These are phyloP conservation scores for Gila robusta DNA, from an alignment of 2,797 vertebrate genomes.

Conservation along the genomic window DNA sequence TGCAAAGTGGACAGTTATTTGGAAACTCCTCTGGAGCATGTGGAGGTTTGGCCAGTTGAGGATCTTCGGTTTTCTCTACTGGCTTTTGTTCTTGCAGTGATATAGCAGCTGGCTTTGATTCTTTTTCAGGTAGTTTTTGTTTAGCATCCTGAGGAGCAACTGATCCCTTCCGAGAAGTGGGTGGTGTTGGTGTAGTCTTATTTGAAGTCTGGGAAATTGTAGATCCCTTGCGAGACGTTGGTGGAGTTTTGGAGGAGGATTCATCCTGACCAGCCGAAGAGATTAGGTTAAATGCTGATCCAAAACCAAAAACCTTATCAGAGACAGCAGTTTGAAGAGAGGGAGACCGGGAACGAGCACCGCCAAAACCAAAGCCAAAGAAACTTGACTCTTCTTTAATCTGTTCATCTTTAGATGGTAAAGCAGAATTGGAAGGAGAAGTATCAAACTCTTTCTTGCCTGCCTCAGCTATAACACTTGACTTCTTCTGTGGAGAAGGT, in stretches of 20 bases:
- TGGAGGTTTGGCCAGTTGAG: constrained; percentile 44
- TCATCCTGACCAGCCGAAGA: constrained; percentile 85
- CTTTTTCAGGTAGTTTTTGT: constrained; percentile 52
- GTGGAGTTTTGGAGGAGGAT: constrained; percentile 70
- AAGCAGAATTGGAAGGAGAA: constrained; percentile 72
- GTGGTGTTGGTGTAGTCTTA: constrained; percentile 75
- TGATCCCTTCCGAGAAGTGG: constrained; percentile 70
- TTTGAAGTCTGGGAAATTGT: constrained; percentile 70
- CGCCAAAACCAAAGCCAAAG: constrained; percentile 78
- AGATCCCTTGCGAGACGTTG: constrained; percentile 76
- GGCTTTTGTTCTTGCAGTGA: constrained; percentile 1
- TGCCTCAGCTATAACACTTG: constrained; percentile 52
- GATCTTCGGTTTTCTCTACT: constrained; percentile 60
- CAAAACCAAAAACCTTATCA: constrained; percentile 95
- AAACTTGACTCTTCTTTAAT: constrained; percentile 76
- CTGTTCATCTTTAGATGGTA: constrained; percentile 73
- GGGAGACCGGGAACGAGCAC: constrained; percentile 77
- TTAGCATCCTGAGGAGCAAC: constrained; percentile 55
- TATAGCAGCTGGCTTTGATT: constrained; percentile 50
- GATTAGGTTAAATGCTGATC: constrained; percentile 93
- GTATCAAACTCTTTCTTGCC: constrained; percentile 35
- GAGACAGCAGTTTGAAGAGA: constrained; percentile 83
- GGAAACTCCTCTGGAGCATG: constrained; percentile 52
- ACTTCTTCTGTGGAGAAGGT: constrained; percentile 66
- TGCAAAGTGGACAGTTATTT: constrained; percentile 82